Conservation (phyloP, 2,888 invertebrate species). For the Leptopilina drosophilae region DNA sequence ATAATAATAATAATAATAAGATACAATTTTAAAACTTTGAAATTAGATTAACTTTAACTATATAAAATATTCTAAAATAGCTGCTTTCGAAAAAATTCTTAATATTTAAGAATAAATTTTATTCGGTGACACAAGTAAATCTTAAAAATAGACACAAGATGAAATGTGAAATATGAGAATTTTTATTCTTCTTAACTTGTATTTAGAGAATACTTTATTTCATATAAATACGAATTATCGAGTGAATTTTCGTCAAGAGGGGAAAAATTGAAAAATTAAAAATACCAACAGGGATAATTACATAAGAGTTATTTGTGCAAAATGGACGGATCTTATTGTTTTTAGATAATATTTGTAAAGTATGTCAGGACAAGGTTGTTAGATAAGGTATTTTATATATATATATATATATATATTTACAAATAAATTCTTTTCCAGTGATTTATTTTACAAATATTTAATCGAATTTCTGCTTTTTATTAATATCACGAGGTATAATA, state of each 20-base stretch:
- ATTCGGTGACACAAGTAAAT: too few relatives aligned
- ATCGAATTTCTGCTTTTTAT: not conserved
- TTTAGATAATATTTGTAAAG: slow-evolving; percentile 3
- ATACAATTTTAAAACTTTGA: too few relatives aligned
- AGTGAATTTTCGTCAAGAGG: too few relatives aligned
- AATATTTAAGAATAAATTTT: too few relatives aligned
- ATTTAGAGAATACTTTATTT: too few relatives aligned
- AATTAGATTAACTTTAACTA: too few relatives aligned
- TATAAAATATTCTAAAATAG: too few relatives aligned
- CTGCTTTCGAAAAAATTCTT: too few relatives aligned
- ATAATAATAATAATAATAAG: too few relatives aligned
- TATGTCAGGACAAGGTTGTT: slow-evolving; percentile 16
- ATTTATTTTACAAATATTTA: not conserved
- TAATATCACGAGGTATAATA: not conserved
- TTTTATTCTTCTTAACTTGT: not conserved
- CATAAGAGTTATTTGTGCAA: not conserved
- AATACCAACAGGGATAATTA: too few relatives aligned
- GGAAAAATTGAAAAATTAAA: too few relatives aligned
- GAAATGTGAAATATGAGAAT: not conserved
- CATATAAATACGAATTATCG: too few relatives aligned
- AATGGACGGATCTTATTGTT: not conserved
- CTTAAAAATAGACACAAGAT: not conserved
- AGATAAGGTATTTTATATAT: not conserved
- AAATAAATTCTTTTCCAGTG: not conserved
- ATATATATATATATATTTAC: not conserved